Conservation (phyloP, 1,140 invertebrate species). For the Aphis gossypii region DNA sequence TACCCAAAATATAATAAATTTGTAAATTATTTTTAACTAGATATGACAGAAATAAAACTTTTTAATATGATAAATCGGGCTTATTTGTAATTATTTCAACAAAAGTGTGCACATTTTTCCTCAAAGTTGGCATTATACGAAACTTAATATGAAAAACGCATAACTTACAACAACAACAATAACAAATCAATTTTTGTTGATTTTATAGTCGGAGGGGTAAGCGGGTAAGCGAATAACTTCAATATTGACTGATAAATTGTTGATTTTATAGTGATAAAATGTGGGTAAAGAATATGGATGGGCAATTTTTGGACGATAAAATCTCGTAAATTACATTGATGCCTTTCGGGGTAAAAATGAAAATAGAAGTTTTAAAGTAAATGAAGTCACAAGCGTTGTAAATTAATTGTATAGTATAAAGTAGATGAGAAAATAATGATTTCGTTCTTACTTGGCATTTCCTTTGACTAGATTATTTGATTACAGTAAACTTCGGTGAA, state of each 20-base stretch:
- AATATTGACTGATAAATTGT: not conserved
- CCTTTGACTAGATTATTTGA: slow-evolving; percentile 31
- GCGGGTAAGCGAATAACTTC: not conserved
- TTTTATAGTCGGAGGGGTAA: not conserved
- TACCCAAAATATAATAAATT: not conserved
- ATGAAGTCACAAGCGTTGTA: not conserved
- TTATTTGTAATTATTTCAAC: not conserved
- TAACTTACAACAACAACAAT: not conserved
- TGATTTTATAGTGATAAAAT: slow-evolving; percentile 27
- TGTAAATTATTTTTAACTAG: not conserved
- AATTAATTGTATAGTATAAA: not conserved
- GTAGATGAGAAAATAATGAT: slow-evolving; percentile 11
- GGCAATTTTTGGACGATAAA: not conserved
- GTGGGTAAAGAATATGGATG: not conserved
- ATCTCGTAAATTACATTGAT: not conserved
- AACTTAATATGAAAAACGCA: not conserved
- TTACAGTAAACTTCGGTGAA: not conserved
- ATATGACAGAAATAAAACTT: not conserved
- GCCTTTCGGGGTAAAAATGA: not conserved
- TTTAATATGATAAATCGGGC: not conserved
- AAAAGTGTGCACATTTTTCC: not conserved
- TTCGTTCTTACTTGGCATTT: not conserved
- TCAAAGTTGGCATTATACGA: not conserved
- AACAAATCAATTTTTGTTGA: not conserved
- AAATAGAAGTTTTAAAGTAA: not conserved